Evolutionary conservation across 2,113 vertebrate genomes (phyloP).

Genomic region (Ursus arctos): DNA sequence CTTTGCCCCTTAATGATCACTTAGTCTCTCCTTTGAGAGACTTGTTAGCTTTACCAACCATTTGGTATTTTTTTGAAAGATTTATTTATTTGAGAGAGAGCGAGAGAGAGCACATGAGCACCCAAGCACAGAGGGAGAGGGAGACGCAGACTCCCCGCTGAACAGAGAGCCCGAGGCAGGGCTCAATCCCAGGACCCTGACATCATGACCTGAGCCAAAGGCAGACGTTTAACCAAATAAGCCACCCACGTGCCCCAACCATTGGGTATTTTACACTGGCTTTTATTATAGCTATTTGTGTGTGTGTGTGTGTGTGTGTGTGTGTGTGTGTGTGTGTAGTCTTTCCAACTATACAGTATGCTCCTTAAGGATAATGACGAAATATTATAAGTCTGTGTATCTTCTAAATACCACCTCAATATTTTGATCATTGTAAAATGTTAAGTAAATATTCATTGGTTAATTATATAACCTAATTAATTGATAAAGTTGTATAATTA

Average conservation of each 20-base stretch:
- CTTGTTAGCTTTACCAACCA: background rate
- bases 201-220: background rate
- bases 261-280: background rate
- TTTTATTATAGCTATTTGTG: background rate
- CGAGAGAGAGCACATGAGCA: background rate
- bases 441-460: conserved; percentile 29
- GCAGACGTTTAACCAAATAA: background rate
- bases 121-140: background rate
- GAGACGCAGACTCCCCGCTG: background rate
- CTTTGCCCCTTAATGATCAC: background rate
- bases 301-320: background rate
- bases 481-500: background rate
- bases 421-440: conserved; percentile 3
- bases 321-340: background rate
- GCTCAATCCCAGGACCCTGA: background rate
- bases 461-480: background rate
- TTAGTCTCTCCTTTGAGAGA: background rate
- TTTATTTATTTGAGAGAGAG: background rate
- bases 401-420: background rate
- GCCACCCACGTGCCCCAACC: background rate
- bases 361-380: background rate
- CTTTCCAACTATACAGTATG: background rate
- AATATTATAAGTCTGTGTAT: background rate
- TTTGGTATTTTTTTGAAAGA: background rate
- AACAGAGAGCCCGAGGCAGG: background rate